Evolutionary conservation across 2,113 vertebrate genomes (phyloP), one percentile per base, ranked within the genome.

Genomic region (Festucalex cinctus): DNA sequence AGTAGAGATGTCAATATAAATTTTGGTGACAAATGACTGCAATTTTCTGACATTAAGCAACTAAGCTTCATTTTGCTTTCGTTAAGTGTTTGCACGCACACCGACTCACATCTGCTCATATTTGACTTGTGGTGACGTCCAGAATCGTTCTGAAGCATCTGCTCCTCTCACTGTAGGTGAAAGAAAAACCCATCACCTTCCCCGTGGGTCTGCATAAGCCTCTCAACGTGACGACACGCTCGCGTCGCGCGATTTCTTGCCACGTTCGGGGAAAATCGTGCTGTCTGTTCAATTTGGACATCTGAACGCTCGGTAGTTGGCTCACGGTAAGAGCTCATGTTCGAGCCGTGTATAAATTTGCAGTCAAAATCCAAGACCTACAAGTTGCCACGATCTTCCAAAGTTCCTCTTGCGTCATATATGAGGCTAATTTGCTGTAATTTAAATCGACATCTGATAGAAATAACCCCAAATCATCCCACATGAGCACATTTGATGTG

Each of bases 121-220:
- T 90, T 91, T 92, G 89, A 91, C 88, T 82, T 87, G 82, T 91
- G 6, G 76, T 86, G 89, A 89, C 78, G 65, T 87, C 88, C 81
- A 80, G 81, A 90, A 91, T 92, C 88, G 89, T 88, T 88, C 85
- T 88, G 80, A 84, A 86, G 89, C 90, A 91, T 92, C 92, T 93
- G 91, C 87, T 91, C 87, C 83, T 57, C 82, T 92, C 91, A 88
- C 88, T 86, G 88, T 88, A 84, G 88, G 89, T 90, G 88, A 90
- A 86, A 85, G 80, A 78, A 89, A 90, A 90, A 92, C 92, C 89
- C 91, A 92, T 92, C 91, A 91, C 90, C 86, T 88, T 86, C 89
- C 89, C 87, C 85, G 78, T 87, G 91, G 91, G 90, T 91, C 90
- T 92, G 90, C 87, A 86, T 90, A 90, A 92, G 89, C 91, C 89